Evolutionary conservation across 2,113 vertebrate genomes (phyloP), one percentile per base, ranked within the genome.

Genomic region (Plectropomus leopardus): DNA sequence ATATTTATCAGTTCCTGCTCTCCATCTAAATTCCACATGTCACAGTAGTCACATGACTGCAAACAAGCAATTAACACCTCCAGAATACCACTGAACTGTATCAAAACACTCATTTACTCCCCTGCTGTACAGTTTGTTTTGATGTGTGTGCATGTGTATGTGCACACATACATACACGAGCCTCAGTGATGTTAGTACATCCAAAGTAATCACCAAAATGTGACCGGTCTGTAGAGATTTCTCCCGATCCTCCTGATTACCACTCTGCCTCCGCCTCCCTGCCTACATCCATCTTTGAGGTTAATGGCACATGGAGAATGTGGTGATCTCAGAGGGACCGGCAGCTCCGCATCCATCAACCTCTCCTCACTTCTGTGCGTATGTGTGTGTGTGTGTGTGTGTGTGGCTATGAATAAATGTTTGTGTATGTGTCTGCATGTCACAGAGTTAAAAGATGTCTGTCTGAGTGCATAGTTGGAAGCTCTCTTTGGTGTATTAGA

Each of bases 231-330:
- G 11, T 42, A 4, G 51, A 64, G 78, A 45, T 73, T 76, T 74
- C 81, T 82, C 73, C 73, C 28, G 7, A 42, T 79, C 66, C 50
- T 59, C 32, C 57, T 74, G 76, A 79, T 89, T 69, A 61, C 77
- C 36, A 48, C 68, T 77, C 53, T 44, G 54, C 44, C 65, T 17
- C 78, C 9, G 59, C 89, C 55, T 67, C 36, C 66, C 76, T 86
- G 60, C 77, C 13, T 85, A 78, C 84, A 85, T 86, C 92, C 85
- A 82, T 92, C 90, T 83, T 50, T 63, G 42, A 60, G 74, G 57
- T 78, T 86, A 91, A 90, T 88, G 83, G 80, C 84, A 89, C 79
- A 78, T 59, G 60, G 85, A 90, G 89, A 90, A 84, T 72, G 87
- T 68, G 60, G 50, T 66, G 79, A 86, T 80, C 87, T 89, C 80